phyloP scores from a whole-genome alignment of 2,888 invertebrate species.

The Kuschelorhynchus macadamiae region DNA sequence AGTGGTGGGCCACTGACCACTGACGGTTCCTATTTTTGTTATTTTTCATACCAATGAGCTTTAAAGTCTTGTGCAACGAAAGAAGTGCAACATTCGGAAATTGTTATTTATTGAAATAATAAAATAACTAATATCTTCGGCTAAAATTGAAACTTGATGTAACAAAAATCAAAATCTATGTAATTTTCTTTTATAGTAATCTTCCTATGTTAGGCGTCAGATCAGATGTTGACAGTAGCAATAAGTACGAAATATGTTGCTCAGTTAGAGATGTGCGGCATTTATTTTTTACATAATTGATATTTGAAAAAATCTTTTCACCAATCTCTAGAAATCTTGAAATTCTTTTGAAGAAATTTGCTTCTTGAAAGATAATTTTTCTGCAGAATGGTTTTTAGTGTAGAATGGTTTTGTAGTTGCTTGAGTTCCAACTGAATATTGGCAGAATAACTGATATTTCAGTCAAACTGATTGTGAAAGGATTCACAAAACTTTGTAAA shows the following conservation, averaged over 20 bases:
- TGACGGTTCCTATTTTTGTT: not conserved
- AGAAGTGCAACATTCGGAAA: not conserved
- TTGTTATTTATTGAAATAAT: not conserved
- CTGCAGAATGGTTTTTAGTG: conserved; percentile 8
- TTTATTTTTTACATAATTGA: conserved; percentile 3
- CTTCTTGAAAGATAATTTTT: not conserved
- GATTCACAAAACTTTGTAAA: conserved; percentile 4
- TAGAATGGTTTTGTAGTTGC: conserved; percentile 7
- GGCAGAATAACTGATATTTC: conserved; percentile 8
- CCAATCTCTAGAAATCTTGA: conserved; percentile 9
- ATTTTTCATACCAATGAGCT: too few species aligned
- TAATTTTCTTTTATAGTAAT: not conserved
- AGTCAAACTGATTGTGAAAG: conserved; percentile 3
- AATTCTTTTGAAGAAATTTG: conserved; percentile 6
- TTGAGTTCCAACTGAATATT: conserved; percentile 2
- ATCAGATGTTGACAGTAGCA: conserved; percentile 10
- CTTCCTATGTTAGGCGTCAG: not conserved
- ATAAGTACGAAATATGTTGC: conserved; percentile 5
- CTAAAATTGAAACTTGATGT: not conserved
- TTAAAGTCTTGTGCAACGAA: not conserved
- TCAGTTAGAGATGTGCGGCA: conserved; percentile 8
- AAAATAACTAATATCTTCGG: not conserved
- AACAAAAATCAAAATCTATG: conserved; percentile 4
- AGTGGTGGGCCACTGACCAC: too few species aligned
- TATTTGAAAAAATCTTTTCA: conserved; percentile 3